Percentiles rank a stretch among this genome's conserved stretches.
phyloP scores from a whole-genome alignment of 1,140 invertebrate species.

The Neodiprion virginianus region DNA sequence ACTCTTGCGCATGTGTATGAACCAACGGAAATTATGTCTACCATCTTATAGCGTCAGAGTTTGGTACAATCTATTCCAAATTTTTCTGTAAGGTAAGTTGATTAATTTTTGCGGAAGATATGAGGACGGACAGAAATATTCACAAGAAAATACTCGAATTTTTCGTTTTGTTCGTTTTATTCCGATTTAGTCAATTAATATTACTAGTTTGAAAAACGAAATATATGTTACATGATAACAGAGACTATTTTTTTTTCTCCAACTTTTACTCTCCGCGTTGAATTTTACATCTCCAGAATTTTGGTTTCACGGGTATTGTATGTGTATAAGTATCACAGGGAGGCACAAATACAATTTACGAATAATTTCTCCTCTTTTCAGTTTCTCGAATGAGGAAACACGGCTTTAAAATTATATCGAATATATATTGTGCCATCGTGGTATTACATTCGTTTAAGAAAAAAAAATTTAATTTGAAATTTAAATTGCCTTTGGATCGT shows the following conservation, averaged over 20 bases:
- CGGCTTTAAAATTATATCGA: background rate
- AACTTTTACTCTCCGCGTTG: background rate
- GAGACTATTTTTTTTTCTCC: background rate
- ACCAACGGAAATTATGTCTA: background rate
- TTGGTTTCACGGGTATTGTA: background rate
- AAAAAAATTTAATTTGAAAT: no score
- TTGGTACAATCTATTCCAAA: conserved; percentile 48
- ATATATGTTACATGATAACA: background rate
- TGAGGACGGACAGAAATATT: conserved; percentile 40
- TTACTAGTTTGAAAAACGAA: background rate
- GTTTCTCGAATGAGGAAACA: no score
- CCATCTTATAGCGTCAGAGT: conserved; percentile 7
- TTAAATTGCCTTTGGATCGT: no score
- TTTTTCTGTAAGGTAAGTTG: conserved; percentile 50
- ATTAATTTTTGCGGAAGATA: conserved; percentile 37
- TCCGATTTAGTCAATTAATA: background rate
- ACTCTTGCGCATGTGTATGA: background rate
- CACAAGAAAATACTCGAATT: conserved; percentile 40
- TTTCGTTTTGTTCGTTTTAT: conserved; percentile 22
- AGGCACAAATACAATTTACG: background rate
- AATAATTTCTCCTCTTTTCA: background rate
- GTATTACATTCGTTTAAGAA: background rate
- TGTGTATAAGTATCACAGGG: background rate
- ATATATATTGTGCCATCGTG: background rate
- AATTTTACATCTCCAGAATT: background rate